Conservation (phyloP, 2,797 vertebrate species). For the Atherinosoma microstoma region DNA sequence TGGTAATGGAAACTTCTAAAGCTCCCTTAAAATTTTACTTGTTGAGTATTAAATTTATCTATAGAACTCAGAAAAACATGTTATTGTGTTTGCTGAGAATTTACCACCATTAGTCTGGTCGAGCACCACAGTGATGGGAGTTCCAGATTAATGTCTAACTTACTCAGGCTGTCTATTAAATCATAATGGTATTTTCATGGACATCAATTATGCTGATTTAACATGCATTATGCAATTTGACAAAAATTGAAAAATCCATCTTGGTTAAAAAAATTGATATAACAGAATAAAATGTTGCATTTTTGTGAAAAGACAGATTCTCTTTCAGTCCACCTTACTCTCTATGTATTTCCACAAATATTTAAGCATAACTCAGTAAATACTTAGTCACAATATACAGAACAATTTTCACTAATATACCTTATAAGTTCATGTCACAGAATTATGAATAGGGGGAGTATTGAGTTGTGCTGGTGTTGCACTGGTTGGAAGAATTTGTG, state of each 20-base stretch:
- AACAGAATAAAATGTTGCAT: not conserved
- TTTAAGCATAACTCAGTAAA: not conserved
- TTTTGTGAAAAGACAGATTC: conserved; percentile 1
- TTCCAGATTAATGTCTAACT: conserved; percentile 43
- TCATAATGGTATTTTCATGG: conserved; percentile 34
- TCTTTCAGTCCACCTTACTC: not conserved
- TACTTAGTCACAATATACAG: not conserved
- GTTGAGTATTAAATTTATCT: not conserved
- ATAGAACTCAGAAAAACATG: conserved; percentile 13
- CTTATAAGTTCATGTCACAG: not conserved
- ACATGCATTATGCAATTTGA: conserved; percentile 39
- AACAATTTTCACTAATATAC: not conserved
- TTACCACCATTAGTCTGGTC: not conserved
- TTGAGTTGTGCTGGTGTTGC: not conserved
- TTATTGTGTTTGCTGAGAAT: conserved; percentile 6
- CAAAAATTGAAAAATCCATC: conserved; percentile 11
- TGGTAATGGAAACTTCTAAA: not conserved
- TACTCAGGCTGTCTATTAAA: conserved; percentile 29
- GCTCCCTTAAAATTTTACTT: not conserved
- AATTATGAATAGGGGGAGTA: conserved; percentile 23
- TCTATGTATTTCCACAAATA: not conserved
- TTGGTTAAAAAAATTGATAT: not conserved
- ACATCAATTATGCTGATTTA: conserved; percentile 42
- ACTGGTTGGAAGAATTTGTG: not conserved
- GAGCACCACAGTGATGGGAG: conserved; percentile 15